Percentiles rank a stretch among this genome's conserved stretches.
phyloP scores from a whole-genome alignment of 2,797 vertebrate species.

The Naso thynnoides region DNA sequence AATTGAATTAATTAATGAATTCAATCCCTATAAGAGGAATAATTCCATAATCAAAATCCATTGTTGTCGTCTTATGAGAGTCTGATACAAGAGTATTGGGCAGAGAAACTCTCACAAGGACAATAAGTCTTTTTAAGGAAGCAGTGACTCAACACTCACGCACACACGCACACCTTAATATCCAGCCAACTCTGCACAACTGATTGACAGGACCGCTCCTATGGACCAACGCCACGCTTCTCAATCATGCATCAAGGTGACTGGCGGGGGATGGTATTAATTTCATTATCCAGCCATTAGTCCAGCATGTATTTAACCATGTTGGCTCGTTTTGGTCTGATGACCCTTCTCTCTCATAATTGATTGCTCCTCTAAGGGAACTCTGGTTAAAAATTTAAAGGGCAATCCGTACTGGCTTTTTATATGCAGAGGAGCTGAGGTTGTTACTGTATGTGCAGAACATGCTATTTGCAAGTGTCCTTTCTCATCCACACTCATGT shows the following conservation, averaged over 20 bases:
- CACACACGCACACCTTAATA: background rate
- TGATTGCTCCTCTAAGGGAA: slow-evolving; percentile 55
- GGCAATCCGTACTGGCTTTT: slow-evolving; percentile 33
- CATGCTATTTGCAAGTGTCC: slow-evolving; percentile 21
- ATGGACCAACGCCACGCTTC: slow-evolving; percentile 21
- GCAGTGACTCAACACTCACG: background rate
- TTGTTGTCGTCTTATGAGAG: slow-evolving; percentile 64
- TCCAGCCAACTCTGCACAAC: slow-evolving; percentile 9
- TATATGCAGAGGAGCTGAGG: slow-evolving; percentile 10
- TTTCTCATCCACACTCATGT: slow-evolving; percentile 45
- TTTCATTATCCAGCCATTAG: slow-evolving; percentile 71
- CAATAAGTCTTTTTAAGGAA: slow-evolving; percentile 44
- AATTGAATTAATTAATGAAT: slow-evolving; percentile 72
- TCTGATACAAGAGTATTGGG: slow-evolving; percentile 31
- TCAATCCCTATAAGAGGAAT: slow-evolving; percentile 53
- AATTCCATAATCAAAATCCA: slow-evolving; percentile 65
- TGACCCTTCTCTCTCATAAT: slow-evolving; percentile 52
- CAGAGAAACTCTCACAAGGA: slow-evolving; percentile 60
- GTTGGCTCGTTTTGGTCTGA: slow-evolving; percentile 54
- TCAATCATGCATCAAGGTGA: slow-evolving; percentile 77
- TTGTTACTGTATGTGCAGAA: slow-evolving; percentile 23
- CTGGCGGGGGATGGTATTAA: slow-evolving; percentile 59
- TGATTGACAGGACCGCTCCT: slow-evolving; percentile 64
- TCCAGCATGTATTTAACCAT: slow-evolving; percentile 59
- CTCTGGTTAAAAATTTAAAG: slow-evolving; percentile 67